Base-by-base conservation (phyloP, 2,113 vertebrate genomes). In the Neogobius melanostomus region DNA sequence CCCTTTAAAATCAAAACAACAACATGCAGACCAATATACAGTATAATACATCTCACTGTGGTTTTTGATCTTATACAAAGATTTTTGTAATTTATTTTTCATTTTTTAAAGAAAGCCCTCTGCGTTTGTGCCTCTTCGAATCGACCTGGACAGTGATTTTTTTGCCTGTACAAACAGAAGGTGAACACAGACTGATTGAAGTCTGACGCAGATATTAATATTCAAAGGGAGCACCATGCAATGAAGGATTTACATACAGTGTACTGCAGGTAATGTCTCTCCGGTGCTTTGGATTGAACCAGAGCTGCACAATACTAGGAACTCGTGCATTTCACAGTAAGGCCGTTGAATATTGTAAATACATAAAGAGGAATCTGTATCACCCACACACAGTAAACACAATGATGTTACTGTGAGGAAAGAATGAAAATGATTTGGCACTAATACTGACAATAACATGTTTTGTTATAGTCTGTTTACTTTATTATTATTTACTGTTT, bases 11-110 rank as follows among this genome's bases (percentile, higher is more conserved):
- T 72, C 71, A 16, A 77, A 83, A 85, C 76, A 69, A 84, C 78
- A 69, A 89, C 87, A 90, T 90, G 89, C 87, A 78, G 75, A 87
- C 81, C 78, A 79, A 89, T 88, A 82, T 89, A 89, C 83, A 90
- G 78, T 85, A 87, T 86, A 81, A 77, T 89, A 88, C 85, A 88
- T 71, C 82, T 82, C 76, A 69, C 71, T 83, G 77, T 75, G 67
- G 71, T 74, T 66, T 21, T 78, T 73, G 60, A 85, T 76, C 56
- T 48, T 71, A 59, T 59, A 81, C 74, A 84, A 85, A 85, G 81
- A 67, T 69, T 12, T 49, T 65, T 63, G 81, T 28, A 11, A 11
- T 61, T 72, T 42, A 7, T 5, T 66, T 84, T 66, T 49, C 36
- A 12, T 14, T 60, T 72, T 73, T 64, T 67, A 77, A 68, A 74